Evolutionary conservation across 2,113 vertebrate genomes (phyloP).

Genomic region (Elachura formosa): DNA sequence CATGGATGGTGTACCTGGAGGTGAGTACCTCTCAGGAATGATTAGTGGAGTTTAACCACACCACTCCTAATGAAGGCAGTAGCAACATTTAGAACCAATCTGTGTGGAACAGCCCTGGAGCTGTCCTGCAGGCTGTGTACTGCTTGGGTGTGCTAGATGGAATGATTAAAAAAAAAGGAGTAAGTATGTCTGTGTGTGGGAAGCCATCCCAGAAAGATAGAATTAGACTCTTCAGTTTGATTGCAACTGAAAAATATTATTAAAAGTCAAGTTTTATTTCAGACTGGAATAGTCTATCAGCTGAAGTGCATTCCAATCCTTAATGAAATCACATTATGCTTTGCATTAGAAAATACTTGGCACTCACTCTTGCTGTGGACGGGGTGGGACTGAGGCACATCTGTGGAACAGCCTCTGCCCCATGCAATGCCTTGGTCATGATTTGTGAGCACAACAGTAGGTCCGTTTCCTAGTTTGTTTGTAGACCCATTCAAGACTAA

Average conservation of each 20-base stretch:
- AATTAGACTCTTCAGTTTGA: neutral
- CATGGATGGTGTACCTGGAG: conserved; percentile 94
- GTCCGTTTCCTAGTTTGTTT: neutral
- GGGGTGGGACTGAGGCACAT: neutral
- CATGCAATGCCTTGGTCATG: neutral
- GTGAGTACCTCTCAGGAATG: conserved; percentile 67
- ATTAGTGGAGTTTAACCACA: neutral
- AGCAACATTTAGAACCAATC: neutral
- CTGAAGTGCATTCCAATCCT: neutral
- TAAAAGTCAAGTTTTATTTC: neutral
- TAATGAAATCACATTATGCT: neutral
- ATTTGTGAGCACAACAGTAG: neutral
- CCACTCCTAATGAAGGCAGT: neutral
- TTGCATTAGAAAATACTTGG: neutral
- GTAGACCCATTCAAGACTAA: neutral
- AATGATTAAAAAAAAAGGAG: neutral
- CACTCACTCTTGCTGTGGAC: neutral
- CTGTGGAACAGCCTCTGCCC: neutral
- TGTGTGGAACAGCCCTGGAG: neutral
- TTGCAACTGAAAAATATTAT: neutral
- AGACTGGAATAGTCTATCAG: neutral
- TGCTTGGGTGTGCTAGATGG: neutral
- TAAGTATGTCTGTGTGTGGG: neutral
- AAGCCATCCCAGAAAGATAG: neutral
- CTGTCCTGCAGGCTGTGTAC: conserved; percentile 3